These are phyloP conservation scores for Bos indicus DNA, from an alignment of 2,113 vertebrate genomes.

Conservation along the genomic window DNA sequence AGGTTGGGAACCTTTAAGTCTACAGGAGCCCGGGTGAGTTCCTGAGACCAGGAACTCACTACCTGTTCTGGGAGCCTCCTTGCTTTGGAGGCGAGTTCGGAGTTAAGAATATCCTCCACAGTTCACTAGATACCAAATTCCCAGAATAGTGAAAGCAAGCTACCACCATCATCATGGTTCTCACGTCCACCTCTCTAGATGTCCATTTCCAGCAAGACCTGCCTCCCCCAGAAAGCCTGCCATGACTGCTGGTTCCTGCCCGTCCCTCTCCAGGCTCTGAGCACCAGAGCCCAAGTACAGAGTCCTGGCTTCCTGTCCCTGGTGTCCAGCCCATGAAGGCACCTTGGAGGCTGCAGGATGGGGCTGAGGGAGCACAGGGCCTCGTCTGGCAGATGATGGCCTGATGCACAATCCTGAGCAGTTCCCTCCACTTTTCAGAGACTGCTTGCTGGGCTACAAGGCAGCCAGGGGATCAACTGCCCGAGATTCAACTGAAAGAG, in stretches of 20 bases:
- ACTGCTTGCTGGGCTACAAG: not conserved
- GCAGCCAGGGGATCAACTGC: not conserved
- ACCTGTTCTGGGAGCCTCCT: not conserved
- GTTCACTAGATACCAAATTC: not conserved
- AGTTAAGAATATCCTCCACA: not conserved
- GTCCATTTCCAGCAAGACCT: no score
- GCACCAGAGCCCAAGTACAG: not conserved
- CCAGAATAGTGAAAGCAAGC: not conserved
- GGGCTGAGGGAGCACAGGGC: not conserved
- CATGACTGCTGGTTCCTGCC: not conserved
- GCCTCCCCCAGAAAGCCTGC: not conserved
- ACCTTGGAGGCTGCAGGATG: not conserved
- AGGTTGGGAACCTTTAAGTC: not conserved
- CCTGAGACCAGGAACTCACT: not conserved
- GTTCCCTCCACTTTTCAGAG: not conserved
- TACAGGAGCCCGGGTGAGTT: not conserved
- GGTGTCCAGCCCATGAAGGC: no score
- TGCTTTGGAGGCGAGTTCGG: not conserved
- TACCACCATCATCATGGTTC: fast-evolving
- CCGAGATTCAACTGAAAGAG: not conserved
- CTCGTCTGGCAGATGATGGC: fast-evolving
- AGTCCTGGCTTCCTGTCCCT: not conserved
- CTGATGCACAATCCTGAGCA: fast-evolving
- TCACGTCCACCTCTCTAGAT: not conserved
- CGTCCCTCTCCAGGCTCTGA: fast-evolving